Evolutionary conservation across 1,140 invertebrate species (phyloP).

Genomic region (Oncopodura yosiiana): DNA sequence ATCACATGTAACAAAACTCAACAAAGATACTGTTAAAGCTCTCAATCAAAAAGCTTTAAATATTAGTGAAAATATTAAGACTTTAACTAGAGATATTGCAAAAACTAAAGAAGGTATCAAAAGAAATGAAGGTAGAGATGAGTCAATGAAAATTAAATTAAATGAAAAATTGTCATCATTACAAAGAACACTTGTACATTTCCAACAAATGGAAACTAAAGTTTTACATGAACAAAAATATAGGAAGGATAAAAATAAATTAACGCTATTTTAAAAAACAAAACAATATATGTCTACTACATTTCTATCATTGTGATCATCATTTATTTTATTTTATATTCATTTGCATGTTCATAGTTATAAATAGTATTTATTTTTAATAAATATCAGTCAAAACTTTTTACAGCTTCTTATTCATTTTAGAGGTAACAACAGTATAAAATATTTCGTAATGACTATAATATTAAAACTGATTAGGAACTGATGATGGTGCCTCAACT

Average conservation of each 20-base stretch:
- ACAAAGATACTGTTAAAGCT: slow-evolving; percentile 52
- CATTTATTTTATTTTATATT: neutral
- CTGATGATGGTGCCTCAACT: too few species aligned
- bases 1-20: slow-evolving; percentile 40
- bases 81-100: slow-evolving; percentile 53
- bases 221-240: slow-evolving; percentile 58
- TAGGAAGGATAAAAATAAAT: slow-evolving; percentile 56
- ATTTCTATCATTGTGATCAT: neutral
- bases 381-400: too few species aligned
- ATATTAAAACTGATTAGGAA: too few species aligned
- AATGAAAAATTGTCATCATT: slow-evolving; percentile 49
- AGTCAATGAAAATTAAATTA: slow-evolving; percentile 47
- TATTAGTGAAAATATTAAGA: slow-evolving; percentile 59
- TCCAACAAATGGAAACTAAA: slow-evolving; percentile 51
- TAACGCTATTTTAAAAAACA: slow-evolving; percentile 52
- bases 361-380: too few species aligned
- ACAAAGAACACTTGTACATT: slow-evolving; percentile 49
- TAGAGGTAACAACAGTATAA: too few species aligned
- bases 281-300: neutral
- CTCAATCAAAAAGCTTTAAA: slow-evolving; percentile 66
- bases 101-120: slow-evolving; percentile 54
- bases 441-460: too few species aligned
- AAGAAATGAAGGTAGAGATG: slow-evolving; percentile 47
- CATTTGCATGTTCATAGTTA: too few species aligned
- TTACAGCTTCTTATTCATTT: too few species aligned